Evolutionary conservation across 2,888 invertebrate genomes (phyloP).

Genomic region (Hydrotaea diabolus): DNA sequence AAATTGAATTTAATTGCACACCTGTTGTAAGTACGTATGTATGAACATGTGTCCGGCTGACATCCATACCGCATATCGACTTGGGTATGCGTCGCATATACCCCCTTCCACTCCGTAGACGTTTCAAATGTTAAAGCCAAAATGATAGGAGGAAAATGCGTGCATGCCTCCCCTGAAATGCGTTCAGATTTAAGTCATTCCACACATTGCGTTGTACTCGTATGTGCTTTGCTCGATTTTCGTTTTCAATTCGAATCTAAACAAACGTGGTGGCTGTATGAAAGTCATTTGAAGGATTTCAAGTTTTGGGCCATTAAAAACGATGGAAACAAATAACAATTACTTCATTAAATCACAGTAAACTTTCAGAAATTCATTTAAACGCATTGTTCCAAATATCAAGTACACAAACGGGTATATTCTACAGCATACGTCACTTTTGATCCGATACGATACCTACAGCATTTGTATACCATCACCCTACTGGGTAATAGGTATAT

Average conservation of each 20-base stretch:
- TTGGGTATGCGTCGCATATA: neutral
- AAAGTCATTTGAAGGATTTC: conserved; percentile 26
- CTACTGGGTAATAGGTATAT: too few relatives aligned
- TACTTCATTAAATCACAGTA: conserved; percentile 11
- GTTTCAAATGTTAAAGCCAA: neutral
- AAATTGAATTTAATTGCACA: conserved; percentile 15
- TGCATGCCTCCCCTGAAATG: conserved; percentile 4
- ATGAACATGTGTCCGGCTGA: neutral
- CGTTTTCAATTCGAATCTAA: neutral
- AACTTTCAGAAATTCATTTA: conserved; percentile 11
- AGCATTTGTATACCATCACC: too few relatives aligned
- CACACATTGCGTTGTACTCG: neutral
- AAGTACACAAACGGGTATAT: too few relatives aligned
- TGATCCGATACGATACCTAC: too few relatives aligned
- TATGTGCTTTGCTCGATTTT: neutral
- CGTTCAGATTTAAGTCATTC: neutral
- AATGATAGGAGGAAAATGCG: neutral
- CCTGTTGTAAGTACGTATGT: neutral
- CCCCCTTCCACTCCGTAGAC: too few relatives aligned
- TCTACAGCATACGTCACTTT: too few relatives aligned
- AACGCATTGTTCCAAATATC: too few relatives aligned
- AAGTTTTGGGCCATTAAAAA: neutral
- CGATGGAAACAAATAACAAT: conserved; percentile 7
- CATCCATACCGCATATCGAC: neutral
- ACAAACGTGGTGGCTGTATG: neutral